Percentiles rank a stretch among this genome's conserved stretches.
Evolutionary conservation across 2,888 invertebrate genomes (phyloP).

Genomic region (Argyra leucocephala): DNA sequence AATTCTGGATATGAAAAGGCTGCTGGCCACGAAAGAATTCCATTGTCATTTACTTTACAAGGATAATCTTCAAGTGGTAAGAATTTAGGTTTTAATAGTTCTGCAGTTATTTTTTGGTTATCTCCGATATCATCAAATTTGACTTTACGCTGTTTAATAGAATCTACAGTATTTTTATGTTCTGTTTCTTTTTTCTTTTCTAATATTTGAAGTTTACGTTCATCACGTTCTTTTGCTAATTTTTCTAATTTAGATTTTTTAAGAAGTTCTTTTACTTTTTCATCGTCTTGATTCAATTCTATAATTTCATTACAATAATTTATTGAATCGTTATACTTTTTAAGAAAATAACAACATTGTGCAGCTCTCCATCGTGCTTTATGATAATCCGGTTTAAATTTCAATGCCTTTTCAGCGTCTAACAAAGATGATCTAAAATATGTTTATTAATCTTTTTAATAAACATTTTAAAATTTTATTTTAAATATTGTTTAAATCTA

Average conservation of each 20-base stretch:
- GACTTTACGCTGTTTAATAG: constrained; percentile 46
- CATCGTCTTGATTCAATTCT: constrained; percentile 48
- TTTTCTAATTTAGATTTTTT: constrained; percentile 44
- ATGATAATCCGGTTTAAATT: constrained; percentile 62
- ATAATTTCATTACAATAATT: constrained; percentile 62
- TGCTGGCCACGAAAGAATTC: constrained; percentile 72
- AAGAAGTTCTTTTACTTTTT: constrained; percentile 48
- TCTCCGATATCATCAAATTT: constrained; percentile 49
- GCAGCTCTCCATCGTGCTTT: constrained; percentile 72
- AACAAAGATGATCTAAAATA: constrained; percentile 53
- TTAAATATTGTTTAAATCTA: too few species aligned
- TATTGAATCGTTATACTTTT: constrained; percentile 60
- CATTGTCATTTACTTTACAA: constrained; percentile 52
- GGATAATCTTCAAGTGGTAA: constrained; percentile 55
- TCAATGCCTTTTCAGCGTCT: constrained; percentile 72
- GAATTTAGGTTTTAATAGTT: constrained; percentile 54
- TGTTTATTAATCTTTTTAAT: background rate
- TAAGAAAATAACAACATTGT: constrained; percentile 57
- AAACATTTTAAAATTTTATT: constrained; percentile 1
- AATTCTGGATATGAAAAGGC: constrained; percentile 83
- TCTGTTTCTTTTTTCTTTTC: constrained; percentile 43
- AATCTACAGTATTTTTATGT: constrained; percentile 44
- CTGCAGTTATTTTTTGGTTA: constrained; percentile 40
- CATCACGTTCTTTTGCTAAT: constrained; percentile 39
- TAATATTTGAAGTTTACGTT: constrained; percentile 50